A percentile compares a stretch with the other conserved stretches of the same genome.
These are phyloP conservation scores for Dendroctonus ponderosae DNA, from an alignment of 1,140 invertebrate species.

Conservation along the genomic window DNA sequence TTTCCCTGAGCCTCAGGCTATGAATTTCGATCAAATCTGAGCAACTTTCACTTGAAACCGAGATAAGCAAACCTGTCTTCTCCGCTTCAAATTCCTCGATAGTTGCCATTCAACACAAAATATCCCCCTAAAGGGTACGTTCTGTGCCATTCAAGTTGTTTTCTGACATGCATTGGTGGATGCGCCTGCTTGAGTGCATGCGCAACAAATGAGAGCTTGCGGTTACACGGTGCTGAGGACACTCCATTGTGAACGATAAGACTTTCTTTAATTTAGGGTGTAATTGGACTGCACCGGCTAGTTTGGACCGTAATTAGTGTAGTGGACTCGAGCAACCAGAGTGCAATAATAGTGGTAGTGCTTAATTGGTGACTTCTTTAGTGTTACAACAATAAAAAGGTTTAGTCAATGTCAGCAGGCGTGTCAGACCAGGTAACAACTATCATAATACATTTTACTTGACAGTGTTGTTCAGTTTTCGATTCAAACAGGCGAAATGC, in stretches of 20 bases:
- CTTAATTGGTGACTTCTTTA: constrained; percentile 31
- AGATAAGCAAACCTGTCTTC: too few species aligned
- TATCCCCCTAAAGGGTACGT: too few species aligned
- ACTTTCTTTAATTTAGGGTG: constrained; percentile 25
- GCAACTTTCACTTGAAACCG: too few species aligned
- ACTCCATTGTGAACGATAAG: constrained; percentile 23
- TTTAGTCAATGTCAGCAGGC: constrained; percentile 67
- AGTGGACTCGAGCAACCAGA: constrained; percentile 4
- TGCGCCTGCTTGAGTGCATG: neutral
- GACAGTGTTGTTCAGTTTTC: constrained; percentile 36
- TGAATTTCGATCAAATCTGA: too few species aligned
- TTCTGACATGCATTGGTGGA: too few species aligned
- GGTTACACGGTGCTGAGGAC: neutral
- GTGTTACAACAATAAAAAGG: constrained; percentile 45
- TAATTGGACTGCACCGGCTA: constrained; percentile 1
- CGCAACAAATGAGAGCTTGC: neutral
- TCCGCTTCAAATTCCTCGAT: too few species aligned
- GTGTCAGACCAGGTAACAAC: constrained; percentile 65
- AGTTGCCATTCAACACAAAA: too few species aligned
- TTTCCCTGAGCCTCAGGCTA: too few species aligned
- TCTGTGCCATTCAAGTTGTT: too few species aligned
- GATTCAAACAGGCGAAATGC: neutral
- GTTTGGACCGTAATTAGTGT: constrained; percentile 12
- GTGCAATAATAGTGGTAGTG: constrained; percentile 38
- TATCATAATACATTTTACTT: constrained; percentile 42